Evolutionary conservation across 2,888 invertebrate species (phyloP).

Genomic region (Atethmia centrago): DNA sequence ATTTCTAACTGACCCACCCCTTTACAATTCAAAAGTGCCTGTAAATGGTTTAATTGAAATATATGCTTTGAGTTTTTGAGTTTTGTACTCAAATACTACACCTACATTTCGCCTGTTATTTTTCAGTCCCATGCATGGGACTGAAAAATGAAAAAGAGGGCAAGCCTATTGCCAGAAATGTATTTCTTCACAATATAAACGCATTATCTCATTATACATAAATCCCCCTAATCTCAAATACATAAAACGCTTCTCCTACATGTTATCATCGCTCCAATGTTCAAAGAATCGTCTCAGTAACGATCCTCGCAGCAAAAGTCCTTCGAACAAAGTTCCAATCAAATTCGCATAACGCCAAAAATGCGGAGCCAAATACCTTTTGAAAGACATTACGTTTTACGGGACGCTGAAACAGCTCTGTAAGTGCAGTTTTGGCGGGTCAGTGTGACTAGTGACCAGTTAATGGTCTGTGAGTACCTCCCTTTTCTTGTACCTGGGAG

Average conservation of each 20-base stretch:
- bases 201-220: slow-evolving; percentile 8
- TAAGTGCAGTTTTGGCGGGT: slow-evolving; percentile 74
- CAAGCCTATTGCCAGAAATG: not conserved
- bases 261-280: slow-evolving; percentile 29
- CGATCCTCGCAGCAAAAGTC: slow-evolving; percentile 37
- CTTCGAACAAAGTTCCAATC: slow-evolving; percentile 60
- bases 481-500: slow-evolving; percentile 81
- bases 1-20: no score
- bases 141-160: no score
- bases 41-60: no score
- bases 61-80: no score
- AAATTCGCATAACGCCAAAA: slow-evolving; percentile 67
- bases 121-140: no score
- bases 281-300: slow-evolving; percentile 40
- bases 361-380: slow-evolving; percentile 68
- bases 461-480: slow-evolving; percentile 77
- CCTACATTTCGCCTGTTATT: no score
- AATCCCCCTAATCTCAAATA: slow-evolving; percentile 18
- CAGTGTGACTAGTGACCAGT: slow-evolving; percentile 74
- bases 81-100: no score
- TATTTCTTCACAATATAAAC: not conserved
- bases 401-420: slow-evolving; percentile 75
- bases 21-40: no score
- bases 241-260: slow-evolving; percentile 27
- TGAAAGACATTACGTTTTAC: slow-evolving; percentile 72